phyloP scores from a whole-genome alignment of 2,113 vertebrate genomes.

The Philantomba maxwellii region DNA sequence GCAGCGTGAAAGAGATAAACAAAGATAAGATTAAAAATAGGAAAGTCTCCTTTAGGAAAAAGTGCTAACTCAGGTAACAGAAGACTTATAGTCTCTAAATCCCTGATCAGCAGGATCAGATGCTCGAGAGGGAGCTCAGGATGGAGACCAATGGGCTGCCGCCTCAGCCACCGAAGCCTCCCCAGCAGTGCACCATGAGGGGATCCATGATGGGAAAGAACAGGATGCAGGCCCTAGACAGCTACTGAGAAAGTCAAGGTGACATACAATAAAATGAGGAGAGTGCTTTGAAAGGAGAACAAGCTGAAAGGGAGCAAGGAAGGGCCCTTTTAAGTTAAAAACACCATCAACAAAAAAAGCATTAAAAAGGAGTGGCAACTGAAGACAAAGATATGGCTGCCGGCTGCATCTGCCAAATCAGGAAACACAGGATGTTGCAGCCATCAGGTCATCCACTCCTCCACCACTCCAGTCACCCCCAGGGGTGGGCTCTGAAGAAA shows the following conservation, averaged over 20 bases:
- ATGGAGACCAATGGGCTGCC: neutral
- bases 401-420: neutral
- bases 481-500: neutral
- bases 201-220: neutral
- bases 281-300: neutral
- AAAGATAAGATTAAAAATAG: neutral
- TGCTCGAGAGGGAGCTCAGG: neutral
- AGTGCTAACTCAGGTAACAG: neutral
- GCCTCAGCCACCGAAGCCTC: neutral
- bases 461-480: neutral
- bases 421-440: neutral
- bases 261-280: neutral
- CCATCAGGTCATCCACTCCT: neutral
- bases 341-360: neutral
- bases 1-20: neutral
- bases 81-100: neutral
- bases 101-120: too few relatives aligned
- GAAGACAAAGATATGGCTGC: neutral
- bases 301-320: neutral
- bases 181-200: neutral
- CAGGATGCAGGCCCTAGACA: neutral
- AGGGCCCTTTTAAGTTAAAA: neutral
- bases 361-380: neutral
- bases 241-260: neutral
- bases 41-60: neutral